Base-by-base conservation (phyloP, 2,888 invertebrate genomes). In the Campaea margaritaria region DNA sequence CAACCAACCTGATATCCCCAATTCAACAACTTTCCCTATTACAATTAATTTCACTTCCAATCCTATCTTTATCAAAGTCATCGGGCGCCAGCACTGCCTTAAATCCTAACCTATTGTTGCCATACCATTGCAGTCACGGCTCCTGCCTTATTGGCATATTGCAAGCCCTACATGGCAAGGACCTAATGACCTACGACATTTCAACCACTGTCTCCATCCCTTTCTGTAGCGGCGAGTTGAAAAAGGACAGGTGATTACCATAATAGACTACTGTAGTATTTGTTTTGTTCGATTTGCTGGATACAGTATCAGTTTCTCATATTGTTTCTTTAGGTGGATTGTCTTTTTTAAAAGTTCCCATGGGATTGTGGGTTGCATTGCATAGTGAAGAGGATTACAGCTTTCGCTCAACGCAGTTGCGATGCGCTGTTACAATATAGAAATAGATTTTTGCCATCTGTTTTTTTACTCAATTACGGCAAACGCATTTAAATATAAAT, bases 111-210 rank as follows among this genome's bases (percentile, higher is more conserved):
- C 90, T 89, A 90, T 91, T 91, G 91, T 90, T 86, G 75, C 73
- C 71, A 76, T 79, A 79, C 78, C 82, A 79, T 80, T 83, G 84
- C 84, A 90, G 89, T 87, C 91, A 89, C 87, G 87, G 86, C 79
- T 81, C 81, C 84, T 85, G 81, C 91, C 91, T 91, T 92, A 92
- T 90, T 91, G 91, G 92, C 91, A 89, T 91, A 92, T 92, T 92
- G 89, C 83, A 71, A 79, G 74, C 92, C 91, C 70, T 91, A 91
- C 85, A 89, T 85, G 89, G 91, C 74, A 69, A 72, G 88, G 84
- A 91, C 91, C 92, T 91, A 90, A 90, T 91, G 92, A 91, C 92
- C 92, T 91, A 86, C 85, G 91, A 92, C 92, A 89, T 92, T 92
- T 91, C 87, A 90, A 89, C 89, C 82, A 82, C 79, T 85, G 81